Evolutionary conservation across 2,113 vertebrate species (phyloP).

Genomic region (Lagopus muta): DNA sequence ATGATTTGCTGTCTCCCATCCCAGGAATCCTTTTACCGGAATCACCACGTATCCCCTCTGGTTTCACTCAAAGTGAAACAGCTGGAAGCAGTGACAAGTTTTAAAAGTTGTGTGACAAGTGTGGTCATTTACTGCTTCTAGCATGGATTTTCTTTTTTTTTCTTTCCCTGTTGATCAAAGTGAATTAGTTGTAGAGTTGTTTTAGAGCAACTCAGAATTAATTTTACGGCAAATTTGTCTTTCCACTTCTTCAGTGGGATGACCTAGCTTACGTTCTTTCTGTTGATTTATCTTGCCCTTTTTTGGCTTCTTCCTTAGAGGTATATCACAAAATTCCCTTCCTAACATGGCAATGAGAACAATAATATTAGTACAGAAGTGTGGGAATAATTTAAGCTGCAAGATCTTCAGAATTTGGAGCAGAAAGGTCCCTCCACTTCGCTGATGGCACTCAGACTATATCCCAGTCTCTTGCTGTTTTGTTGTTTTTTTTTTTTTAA

Average conservation of each 20-base stretch:
- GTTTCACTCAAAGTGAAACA: neutral
- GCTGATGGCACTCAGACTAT: neutral
- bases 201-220: neutral
- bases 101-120: neutral
- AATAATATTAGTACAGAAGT: neutral
- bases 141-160: neutral
- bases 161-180: neutral
- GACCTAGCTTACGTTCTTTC: neutral
- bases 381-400: neutral
- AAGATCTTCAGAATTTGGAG: neutral
- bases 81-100: neutral
- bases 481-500: neutral
- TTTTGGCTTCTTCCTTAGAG: neutral
- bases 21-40: neutral
- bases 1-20: neutral
- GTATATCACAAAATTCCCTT: neutral
- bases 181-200: neutral
- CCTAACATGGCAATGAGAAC: neutral
- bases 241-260: neutral
- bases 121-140: neutral
- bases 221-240: neutral
- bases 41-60: neutral
- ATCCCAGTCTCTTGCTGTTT: neutral
- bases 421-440: neutral
- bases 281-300: neutral